Percentiles rank a stretch among this genome's conserved stretches.
phyloP scores from a whole-genome alignment of 2,113 vertebrate genomes.

The Grammomys dolichurus region DNA sequence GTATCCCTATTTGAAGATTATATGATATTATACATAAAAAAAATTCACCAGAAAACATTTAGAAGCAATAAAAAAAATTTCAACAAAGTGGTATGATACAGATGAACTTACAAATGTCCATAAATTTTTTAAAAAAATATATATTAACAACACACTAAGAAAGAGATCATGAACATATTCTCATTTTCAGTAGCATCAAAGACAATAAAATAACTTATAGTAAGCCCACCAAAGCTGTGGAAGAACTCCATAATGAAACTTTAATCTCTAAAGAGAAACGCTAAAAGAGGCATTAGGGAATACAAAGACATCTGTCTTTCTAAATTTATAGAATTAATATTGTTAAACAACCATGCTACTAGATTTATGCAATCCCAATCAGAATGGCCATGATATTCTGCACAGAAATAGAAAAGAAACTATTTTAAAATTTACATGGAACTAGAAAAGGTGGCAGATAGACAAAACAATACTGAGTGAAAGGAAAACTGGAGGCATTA shows the following conservation, averaged over 20 bases:
- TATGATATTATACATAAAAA: background rate
- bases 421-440: background rate
- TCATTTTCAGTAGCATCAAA: background rate
- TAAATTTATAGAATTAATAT: background rate
- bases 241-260: background rate
- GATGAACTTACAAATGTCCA: background rate
- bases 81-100: background rate
- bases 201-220: background rate
- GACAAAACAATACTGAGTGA: background rate
- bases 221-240: background rate
- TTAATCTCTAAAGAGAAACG: background rate
- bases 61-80: background rate
- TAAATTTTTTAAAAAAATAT: background rate
- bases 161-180: background rate
- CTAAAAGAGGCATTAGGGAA: background rate
- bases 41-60: background rate
- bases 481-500: background rate
- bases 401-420: background rate
- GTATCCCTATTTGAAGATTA: background rate
- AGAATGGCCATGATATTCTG: background rate
- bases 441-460: background rate
- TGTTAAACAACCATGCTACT: background rate
- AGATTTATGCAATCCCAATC: background rate
- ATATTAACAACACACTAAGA: background rate
- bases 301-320: background rate